Evolutionary conservation across 1,140 invertebrate genomes (phyloP).

Genomic region (Dryas iulia): DNA sequence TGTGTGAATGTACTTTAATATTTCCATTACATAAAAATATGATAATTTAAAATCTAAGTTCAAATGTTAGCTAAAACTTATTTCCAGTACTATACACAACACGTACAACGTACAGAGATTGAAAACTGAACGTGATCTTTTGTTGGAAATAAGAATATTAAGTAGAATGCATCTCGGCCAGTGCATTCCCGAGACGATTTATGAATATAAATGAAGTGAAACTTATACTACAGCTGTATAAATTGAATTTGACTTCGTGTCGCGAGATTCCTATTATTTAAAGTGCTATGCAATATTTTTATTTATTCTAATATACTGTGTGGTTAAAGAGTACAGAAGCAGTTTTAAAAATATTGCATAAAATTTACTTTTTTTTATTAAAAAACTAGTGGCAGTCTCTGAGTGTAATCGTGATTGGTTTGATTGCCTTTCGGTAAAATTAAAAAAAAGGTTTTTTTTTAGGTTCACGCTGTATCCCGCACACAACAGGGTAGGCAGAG

Average conservation of each 20-base stretch:
- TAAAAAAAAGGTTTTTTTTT: too few relatives aligned
- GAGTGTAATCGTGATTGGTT: too few relatives aligned
- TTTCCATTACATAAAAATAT: too few relatives aligned
- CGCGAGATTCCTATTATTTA: background rate
- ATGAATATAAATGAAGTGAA: constrained; percentile 14
- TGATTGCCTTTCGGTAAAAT: too few relatives aligned
- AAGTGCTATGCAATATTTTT: background rate
- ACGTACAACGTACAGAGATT: constrained; percentile 13
- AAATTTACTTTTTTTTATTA: too few relatives aligned
- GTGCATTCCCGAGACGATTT: constrained; percentile 14
- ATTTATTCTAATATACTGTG: background rate
- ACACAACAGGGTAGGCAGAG: too few relatives aligned
- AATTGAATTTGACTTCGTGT: constrained; percentile 15
- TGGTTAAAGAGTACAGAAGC: background rate
- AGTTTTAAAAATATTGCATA: background rate
- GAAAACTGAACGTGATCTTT: constrained; percentile 14
- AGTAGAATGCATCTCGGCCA: constrained; percentile 13
- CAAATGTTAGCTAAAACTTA: background rate
- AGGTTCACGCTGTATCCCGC: too few relatives aligned
- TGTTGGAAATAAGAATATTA: constrained; percentile 17
- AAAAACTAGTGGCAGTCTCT: too few relatives aligned
- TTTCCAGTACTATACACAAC: background rate
- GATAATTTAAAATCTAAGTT: background rate
- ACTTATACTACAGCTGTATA: background rate
- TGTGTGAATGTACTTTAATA: too few relatives aligned